Percentiles rank a stretch among this genome's conserved stretches.
Conservation (phyloP, 1,140 invertebrate genomes). For the Probaryconus sp. region DNA sequence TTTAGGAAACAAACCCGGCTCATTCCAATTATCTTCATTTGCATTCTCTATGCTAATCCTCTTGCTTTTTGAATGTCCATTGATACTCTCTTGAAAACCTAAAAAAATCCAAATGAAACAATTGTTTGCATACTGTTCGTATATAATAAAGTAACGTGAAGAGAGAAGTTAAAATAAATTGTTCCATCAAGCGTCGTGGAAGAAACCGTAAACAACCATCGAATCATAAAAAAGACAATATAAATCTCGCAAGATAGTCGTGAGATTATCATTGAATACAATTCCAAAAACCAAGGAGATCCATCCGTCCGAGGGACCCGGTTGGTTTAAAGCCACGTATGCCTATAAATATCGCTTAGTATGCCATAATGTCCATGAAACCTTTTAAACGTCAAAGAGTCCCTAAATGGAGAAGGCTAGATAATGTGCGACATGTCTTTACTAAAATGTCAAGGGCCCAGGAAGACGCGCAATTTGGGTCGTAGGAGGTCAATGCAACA, state of each 20-base stretch:
- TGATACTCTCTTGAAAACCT: too few relatives aligned
- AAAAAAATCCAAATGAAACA: too few relatives aligned
- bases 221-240: slow-evolving; percentile 8
- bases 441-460: slow-evolving; percentile 39
- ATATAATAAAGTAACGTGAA: too few relatives aligned
- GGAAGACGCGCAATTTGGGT: slow-evolving; percentile 48
- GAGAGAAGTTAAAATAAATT: too few relatives aligned
- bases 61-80: too few relatives aligned
- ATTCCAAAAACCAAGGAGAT: slow-evolving; percentile 30
- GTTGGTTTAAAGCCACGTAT: slow-evolving; percentile 23
- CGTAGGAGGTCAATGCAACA: slow-evolving; percentile 44
- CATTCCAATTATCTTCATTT: too few relatives aligned
- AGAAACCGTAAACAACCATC: too few relatives aligned
- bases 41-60: too few relatives aligned
- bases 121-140: too few relatives aligned
- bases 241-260: slow-evolving; percentile 8
- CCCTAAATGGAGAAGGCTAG: slow-evolving; percentile 45
- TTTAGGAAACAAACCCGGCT: too few relatives aligned
- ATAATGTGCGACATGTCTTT: slow-evolving; percentile 46
- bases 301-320: slow-evolving; percentile 10
- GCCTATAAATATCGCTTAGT: slow-evolving; percentile 46
- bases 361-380: slow-evolving; percentile 51
- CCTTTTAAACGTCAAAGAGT: slow-evolving; percentile 46
- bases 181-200: too few relatives aligned
- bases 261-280: slow-evolving; percentile 49